These are phyloP conservation scores for Sitobion miscanthi DNA, from an alignment of 1,140 invertebrate species.

Conservation along the genomic window DNA sequence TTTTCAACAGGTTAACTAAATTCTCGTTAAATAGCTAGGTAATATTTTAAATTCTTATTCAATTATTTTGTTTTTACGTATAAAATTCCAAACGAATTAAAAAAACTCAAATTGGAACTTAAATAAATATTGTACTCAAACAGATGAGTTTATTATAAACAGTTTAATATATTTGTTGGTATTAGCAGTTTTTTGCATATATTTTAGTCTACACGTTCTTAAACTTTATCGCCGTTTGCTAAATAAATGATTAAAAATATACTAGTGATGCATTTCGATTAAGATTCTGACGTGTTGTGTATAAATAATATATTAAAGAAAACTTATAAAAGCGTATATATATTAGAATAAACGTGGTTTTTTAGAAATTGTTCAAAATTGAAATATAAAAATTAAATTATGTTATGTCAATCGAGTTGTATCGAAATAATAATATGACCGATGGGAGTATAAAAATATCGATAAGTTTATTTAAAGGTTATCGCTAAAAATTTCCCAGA, in stretches of 20 bases:
- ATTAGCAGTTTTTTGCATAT: background rate
- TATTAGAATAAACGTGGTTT: background rate
- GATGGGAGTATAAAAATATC: background rate
- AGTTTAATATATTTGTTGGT: background rate
- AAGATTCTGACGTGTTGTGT: background rate
- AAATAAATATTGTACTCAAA: background rate
- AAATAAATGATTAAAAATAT: constrained; percentile 8
- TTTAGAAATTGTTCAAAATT: background rate
- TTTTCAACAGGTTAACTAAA: background rate
- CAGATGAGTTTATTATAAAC: background rate
- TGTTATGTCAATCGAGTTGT: background rate
- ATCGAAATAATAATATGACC: background rate
- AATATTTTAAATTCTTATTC: background rate
- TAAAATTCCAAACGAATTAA: background rate
- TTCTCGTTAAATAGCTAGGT: background rate
- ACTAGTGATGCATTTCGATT: background rate
- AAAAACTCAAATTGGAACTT: background rate
- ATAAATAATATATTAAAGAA: constrained; percentile 8
- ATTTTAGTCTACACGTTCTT: background rate
- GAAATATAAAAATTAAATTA: constrained; percentile 8
- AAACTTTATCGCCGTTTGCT: background rate
- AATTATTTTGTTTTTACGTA: background rate
- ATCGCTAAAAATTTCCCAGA: background rate
- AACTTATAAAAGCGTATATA: background rate
- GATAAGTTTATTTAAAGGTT: background rate